These are phyloP conservation scores for Apotomis capreana DNA, from an alignment of 2,888 invertebrate genomes.

Conservation along the genomic window DNA sequence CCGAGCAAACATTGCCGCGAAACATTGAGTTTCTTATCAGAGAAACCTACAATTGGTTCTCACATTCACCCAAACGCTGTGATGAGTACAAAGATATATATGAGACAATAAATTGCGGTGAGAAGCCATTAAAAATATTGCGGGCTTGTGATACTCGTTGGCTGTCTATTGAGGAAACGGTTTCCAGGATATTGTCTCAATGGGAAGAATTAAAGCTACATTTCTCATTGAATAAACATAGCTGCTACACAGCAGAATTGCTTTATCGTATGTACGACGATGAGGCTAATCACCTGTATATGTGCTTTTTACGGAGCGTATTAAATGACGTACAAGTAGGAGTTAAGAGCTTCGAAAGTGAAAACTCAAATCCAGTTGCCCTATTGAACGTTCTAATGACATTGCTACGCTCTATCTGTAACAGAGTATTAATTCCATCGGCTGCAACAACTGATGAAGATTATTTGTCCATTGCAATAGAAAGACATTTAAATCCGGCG, in stretches of 20 bases:
- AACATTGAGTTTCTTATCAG: slow-evolving; percentile 52
- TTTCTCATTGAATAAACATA: no score
- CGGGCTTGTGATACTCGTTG: no score
- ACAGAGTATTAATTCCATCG: slow-evolving; percentile 35
- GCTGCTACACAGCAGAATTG: slow-evolving; percentile 48
- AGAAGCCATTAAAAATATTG: no score
- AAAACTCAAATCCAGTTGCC: slow-evolving; percentile 39
- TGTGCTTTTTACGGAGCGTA: no score
- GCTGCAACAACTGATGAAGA: slow-evolving; percentile 45
- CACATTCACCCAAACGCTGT: slow-evolving; percentile 47
- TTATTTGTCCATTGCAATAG: slow-evolving; percentile 42
- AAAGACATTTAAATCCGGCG: slow-evolving; percentile 42
- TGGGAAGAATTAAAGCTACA: no score
- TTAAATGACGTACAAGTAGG: slow-evolving; percentile 42
- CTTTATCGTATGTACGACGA: slow-evolving; percentile 46
- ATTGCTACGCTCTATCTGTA: slow-evolving; percentile 46
- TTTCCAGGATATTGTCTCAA: no score
- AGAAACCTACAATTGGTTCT: slow-evolving; percentile 56
- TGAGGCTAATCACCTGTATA: slow-evolving; percentile 42
- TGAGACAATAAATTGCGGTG: slow-evolving; percentile 40
- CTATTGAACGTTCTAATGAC: slow-evolving; percentile 25
- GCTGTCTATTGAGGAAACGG: no score
- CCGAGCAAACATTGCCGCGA: slow-evolving; percentile 50
- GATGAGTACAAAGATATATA: slow-evolving; percentile 49
- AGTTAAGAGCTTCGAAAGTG: slow-evolving; percentile 43